phyloP scores from a whole-genome alignment of 2,797 vertebrate genomes.

The Sternotherus odoratus region DNA sequence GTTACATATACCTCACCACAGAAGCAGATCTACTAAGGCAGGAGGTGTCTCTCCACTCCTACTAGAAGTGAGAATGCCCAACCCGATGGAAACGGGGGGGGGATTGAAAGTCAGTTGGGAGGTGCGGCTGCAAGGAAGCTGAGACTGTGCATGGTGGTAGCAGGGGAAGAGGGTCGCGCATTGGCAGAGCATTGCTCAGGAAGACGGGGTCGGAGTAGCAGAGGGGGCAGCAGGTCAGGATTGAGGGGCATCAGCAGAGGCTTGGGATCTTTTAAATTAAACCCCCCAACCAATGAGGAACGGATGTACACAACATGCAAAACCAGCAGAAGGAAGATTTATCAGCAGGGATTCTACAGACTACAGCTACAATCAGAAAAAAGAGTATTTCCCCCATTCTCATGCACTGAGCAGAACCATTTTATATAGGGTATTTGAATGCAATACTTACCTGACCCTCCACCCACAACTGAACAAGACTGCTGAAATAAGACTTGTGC shows the following conservation, averaged over 20 bases:
- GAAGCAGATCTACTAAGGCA: neutral
- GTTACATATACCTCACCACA: neutral
- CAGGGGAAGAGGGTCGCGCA: neutral
- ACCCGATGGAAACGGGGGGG: neutral
- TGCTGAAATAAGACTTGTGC: neutral
- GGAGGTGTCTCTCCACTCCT: neutral
- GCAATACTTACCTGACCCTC: neutral
- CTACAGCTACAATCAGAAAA: conserved; percentile 44
- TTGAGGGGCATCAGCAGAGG: neutral
- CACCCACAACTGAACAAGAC: neutral
- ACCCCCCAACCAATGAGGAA: conserved; percentile 22
- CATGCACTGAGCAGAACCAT: neutral
- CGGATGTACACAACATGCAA: neutral
- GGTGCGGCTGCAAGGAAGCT: neutral
- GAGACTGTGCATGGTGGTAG: too few relatives aligned
- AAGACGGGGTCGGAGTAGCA: neutral
- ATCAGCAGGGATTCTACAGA: neutral
- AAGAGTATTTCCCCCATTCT: conserved; percentile 19
- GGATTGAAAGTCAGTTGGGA: too few relatives aligned
- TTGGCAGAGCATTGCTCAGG: too few relatives aligned
- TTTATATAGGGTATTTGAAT: conserved; percentile 33
- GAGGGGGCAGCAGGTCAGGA: too few relatives aligned
- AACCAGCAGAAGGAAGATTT: neutral
- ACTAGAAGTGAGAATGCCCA: neutral
- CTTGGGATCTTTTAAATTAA: neutral